Evolutionary conservation across 1,140 invertebrate genomes (phyloP).

Genomic region (Alviniconcha marisindica): DNA sequence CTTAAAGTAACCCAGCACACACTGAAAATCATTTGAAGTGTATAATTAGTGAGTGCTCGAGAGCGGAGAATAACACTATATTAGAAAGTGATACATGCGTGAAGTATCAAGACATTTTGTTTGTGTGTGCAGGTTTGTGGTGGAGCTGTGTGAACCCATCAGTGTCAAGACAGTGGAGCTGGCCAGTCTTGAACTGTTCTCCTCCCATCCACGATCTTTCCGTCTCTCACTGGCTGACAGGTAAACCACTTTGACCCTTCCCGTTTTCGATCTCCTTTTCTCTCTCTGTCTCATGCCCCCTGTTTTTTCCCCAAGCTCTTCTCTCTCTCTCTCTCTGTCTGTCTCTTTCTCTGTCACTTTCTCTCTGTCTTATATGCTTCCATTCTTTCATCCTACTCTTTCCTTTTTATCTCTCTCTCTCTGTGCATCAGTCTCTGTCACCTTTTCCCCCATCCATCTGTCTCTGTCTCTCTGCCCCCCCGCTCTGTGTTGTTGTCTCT

Average conservation of each 20-base stretch:
- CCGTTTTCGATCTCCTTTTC: background rate
- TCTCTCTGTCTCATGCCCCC: background rate
- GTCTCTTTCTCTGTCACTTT: background rate
- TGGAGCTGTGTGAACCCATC: slow-evolving; percentile 98
- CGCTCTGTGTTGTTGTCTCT: too few species aligned
- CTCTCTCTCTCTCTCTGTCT: background rate
- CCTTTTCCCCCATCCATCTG: too few species aligned
- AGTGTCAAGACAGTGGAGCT: slow-evolving; percentile 90
- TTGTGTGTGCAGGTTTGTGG: slow-evolving; percentile 87
- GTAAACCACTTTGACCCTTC: slow-evolving; percentile 45
- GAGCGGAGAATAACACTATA: too few species aligned
- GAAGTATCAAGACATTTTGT: too few species aligned
- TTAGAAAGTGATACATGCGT: too few species aligned
- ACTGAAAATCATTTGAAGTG: too few species aligned
- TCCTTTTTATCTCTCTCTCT: background rate
- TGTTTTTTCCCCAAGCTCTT: background rate
- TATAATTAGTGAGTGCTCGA: too few species aligned
- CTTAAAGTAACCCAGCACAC: too few species aligned
- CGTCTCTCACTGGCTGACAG: slow-evolving; percentile 86
- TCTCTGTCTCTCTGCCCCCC: too few species aligned
- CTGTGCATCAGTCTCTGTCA: background rate
- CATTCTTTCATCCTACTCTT: background rate
- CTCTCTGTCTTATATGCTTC: background rate
- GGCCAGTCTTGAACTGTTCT: slow-evolving; percentile 99
- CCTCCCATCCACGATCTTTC: slow-evolving; percentile 95